Percentiles rank a stretch among this genome's conserved stretches.
Evolutionary conservation across 2,797 vertebrate genomes (phyloP).

Genomic region (Momotus momota): DNA sequence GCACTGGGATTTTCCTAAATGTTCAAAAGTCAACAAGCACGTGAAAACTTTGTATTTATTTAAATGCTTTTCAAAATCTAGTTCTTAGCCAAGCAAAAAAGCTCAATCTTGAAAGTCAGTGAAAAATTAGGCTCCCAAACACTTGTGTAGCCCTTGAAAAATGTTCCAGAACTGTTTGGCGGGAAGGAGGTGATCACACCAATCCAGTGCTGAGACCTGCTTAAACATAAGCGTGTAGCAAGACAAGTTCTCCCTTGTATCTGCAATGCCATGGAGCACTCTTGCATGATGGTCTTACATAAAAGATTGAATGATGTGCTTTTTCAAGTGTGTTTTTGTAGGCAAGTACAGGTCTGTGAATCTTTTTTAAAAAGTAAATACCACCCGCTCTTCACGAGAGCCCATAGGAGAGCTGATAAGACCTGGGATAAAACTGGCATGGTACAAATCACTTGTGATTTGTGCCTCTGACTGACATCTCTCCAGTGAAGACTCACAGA

Average conservation of each 20-base stretch:
- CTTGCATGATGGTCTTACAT: neutral
- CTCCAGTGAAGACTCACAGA: neutral
- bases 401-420: neutral
- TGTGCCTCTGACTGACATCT: neutral
- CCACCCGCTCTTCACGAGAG: neutral
- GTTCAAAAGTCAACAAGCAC: neutral
- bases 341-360: neutral
- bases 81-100: neutral
- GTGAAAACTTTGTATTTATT: rapidly evolving
- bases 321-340: neutral
- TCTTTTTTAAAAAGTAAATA: neutral
- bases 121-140: neutral
- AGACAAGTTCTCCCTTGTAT: neutral
- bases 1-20: neutral
- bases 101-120: neutral
- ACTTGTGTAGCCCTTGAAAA: neutral
- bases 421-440: neutral
- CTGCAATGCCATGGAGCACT: neutral
- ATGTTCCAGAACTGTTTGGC: neutral
- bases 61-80: neutral
- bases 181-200: neutral
- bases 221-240: neutral
- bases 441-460: neutral
- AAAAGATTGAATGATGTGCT: neutral
- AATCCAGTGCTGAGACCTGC: neutral